Evolutionary conservation across 2,888 invertebrate species (phyloP), one percentile per base, ranked within the genome.

Genomic region (Ophion obscuratus): DNA sequence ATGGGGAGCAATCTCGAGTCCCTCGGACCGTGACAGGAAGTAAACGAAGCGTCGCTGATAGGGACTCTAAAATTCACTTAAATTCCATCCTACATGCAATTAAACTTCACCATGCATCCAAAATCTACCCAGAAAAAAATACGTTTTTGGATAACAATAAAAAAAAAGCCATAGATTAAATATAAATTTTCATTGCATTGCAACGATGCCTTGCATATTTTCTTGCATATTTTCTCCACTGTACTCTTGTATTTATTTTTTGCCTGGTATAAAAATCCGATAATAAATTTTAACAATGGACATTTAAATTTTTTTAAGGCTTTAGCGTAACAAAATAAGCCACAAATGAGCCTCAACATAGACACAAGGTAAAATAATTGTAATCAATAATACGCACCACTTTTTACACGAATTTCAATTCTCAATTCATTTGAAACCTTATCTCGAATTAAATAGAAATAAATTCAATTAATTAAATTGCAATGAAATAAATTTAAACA

Each of bases 21-120:
- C 62, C 57, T 40, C n/a, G 11, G 10, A 67, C 36, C 40, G 36
- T 59, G 17, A 83, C 68, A 79, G 59, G 4, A 10, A 40, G 20
- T 40, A n/a, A 44, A 44, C 24, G 14, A 62, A 27, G 75, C 59
- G n/a, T 24, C 17, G n/a, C 24, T 17, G 20, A 24, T 10, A 31
- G 24, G 20, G n/a, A 31, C 59, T 78, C 6, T 59, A 61, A 73
- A 73, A 83, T 82, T 82, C 14, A 81, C 61, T 76, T 59, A 6
- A 68, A 9, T 73, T 73, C 4, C 5, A 14, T 53, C 17, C 53
- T 53, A 14, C 53, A 1, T 14, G 5, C 53, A 53, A 53, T 53
- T 53, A 53, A 17, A 53, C 17, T 53, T 14, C 53, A 53, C 11
- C 17, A 4, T 17, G 40, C 17, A 2, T 53, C 53, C 53, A 53